A percentile compares a stretch with the other conserved stretches of the same genome.
Conservation (phyloP, 2,797 vertebrate genomes). For the Sebastes ruberrimus region DNA sequence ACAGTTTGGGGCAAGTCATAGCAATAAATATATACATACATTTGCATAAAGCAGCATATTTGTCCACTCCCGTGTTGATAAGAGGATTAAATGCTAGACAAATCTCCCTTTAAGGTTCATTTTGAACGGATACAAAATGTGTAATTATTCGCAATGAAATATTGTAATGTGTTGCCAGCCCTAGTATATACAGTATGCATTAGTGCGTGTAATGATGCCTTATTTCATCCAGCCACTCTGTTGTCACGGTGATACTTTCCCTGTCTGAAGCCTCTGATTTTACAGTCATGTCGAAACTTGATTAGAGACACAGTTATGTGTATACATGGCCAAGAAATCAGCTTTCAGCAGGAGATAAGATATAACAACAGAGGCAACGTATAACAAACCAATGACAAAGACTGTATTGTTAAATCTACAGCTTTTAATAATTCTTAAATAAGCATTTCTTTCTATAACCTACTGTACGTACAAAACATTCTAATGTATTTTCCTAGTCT, state of each 20-base stretch:
- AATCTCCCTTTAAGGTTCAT: no score
- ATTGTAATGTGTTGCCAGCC: no score
- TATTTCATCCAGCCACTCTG: background rate
- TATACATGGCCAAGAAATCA: background rate
- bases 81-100: no score
- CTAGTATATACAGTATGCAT: background rate
- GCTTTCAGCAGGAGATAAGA: background rate
- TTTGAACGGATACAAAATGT: no score
- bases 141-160: no score
- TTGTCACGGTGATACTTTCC: background rate
- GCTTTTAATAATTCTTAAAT: background rate
- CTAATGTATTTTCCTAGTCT: background rate
- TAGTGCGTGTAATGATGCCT: background rate
- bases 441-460: background rate
- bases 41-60: no score
- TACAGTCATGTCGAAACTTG: background rate
- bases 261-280: background rate
- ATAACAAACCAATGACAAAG: background rate
- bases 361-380: background rate
- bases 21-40: no score
- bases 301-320: background rate
- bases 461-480: rapidly evolving
- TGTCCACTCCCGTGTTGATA: no score
- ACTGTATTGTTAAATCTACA: background rate
- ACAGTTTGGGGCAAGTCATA: rapidly evolving